Conservation (phyloP, 2,888 invertebrate genomes). For the Eupithecia dodoneata region DNA sequence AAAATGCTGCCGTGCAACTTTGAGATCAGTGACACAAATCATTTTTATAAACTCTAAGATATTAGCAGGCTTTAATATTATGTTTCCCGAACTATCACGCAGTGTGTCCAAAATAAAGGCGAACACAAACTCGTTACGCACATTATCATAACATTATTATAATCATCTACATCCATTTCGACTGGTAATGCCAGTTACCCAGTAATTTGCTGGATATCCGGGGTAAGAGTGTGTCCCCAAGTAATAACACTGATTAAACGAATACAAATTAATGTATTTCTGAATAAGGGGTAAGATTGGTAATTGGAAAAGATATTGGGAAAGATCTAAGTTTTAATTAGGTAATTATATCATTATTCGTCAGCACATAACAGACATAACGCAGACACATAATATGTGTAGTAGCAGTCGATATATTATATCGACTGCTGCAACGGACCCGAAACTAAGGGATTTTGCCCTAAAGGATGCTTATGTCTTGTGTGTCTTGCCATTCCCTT, state of each 20-base stretch:
- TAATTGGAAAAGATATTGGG: conserved; percentile 10
- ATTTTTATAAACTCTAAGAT: neutral
- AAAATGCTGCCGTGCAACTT: too few relatives aligned
- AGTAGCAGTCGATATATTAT: too few relatives aligned
- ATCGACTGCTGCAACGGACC: too few relatives aligned
- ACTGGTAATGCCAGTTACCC: conserved; percentile 31
- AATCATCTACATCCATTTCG: conserved; percentile 65
- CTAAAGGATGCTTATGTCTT: too few relatives aligned
- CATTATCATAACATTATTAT: conserved; percentile 73
- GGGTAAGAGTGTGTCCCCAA: conserved; percentile 53
- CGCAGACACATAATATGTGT: too few relatives aligned
- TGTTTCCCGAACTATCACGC: conserved; percentile 35
- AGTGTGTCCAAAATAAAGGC: conserved; percentile 52
- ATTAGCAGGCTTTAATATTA: neutral
- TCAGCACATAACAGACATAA: too few relatives aligned
- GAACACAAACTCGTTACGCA: conserved; percentile 55
- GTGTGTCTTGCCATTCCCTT: too few relatives aligned
- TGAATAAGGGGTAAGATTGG: conserved; percentile 9
- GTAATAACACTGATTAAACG: conserved; percentile 56
- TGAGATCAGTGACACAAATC: neutral
- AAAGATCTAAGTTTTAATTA: neutral
- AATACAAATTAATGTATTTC: conserved; percentile 34
- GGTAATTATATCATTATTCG: too few relatives aligned
- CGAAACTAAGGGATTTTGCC: too few relatives aligned
- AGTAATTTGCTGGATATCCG: conserved; percentile 58